A percentile compares a stretch with the other conserved stretches of the same genome.
These are phyloP conservation scores for Leptatherina wallacei DNA, from an alignment of 2,797 vertebrate genomes.

Conservation along the genomic window DNA sequence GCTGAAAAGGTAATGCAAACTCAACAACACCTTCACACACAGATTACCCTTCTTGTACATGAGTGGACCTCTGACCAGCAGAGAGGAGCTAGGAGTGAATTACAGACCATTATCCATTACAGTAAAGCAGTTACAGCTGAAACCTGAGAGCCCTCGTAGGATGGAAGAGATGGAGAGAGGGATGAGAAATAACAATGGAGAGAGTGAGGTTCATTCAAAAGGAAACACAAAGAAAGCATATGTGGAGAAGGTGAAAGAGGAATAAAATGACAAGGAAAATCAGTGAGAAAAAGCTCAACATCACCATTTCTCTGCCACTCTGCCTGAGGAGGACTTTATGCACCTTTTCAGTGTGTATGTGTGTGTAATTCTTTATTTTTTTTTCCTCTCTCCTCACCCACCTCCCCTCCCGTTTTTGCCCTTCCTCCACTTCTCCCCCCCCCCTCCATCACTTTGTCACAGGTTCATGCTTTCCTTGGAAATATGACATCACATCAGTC, in stretches of 20 bases:
- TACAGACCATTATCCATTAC: constrained; percentile 72
- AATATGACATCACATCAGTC: constrained; percentile 71
- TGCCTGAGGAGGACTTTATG: constrained; percentile 24
- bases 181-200: constrained; percentile 16
- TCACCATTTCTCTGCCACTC: constrained; percentile 42
- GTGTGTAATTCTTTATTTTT: constrained; percentile 11
- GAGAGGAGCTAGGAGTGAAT: constrained; percentile 71
- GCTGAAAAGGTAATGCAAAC: constrained; percentile 20
- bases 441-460: constrained; percentile 51
- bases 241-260: constrained; percentile 20
- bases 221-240: constrained; percentile 37
- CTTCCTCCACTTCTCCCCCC: constrained; percentile 26
- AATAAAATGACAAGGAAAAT: constrained; percentile 31
- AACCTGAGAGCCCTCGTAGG: constrained; percentile 66
- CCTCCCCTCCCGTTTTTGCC: not conserved
- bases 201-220: constrained; percentile 51
- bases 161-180: constrained; percentile 41
- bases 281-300: no score
- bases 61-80: constrained; percentile 65
- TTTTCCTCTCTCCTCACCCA: not conserved
- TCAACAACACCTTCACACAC: constrained; percentile 18
- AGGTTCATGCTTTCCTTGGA: constrained; percentile 55
- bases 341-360: constrained; percentile 8
- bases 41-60: constrained; percentile 60
- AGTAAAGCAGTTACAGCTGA: constrained; percentile 67